Percentiles rank a stretch among this genome's conserved stretches.
phyloP scores from a whole-genome alignment of 1,140 invertebrate genomes.

The Macrosteles quadrilineatus region DNA sequence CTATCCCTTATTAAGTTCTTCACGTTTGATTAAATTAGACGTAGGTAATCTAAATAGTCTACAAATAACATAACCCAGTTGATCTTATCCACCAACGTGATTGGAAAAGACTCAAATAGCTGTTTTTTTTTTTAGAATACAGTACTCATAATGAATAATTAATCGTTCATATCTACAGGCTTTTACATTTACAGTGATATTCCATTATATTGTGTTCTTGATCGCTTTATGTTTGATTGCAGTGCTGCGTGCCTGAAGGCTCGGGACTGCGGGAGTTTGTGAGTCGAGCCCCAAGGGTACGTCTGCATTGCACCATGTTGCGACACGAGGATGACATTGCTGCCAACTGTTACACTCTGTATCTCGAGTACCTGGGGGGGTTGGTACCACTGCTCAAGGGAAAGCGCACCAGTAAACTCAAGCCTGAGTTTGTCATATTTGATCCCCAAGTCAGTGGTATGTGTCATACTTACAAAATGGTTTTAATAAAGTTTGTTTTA shows the following conservation, averaged over 20 bases:
- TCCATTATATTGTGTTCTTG: too few relatives aligned
- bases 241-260: conserved; percentile 93
- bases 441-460: conserved; percentile 84
- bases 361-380: conserved; percentile 95
- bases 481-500: too few relatives aligned
- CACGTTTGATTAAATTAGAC: too few relatives aligned
- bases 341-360: conserved; percentile 85
- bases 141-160: too few relatives aligned
- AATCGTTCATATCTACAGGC: too few relatives aligned
- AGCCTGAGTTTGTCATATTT: conserved; percentile 98
- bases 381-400: conserved; percentile 95
- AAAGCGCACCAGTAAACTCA: conserved; percentile 92
- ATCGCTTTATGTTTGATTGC: conserved; percentile 34
- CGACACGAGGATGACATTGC: conserved; percentile 78
- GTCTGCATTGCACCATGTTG: conserved; percentile 95
- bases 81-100: too few relatives aligned
- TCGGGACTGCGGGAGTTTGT: conserved; percentile 89
- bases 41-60: too few relatives aligned
- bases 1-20: too few relatives aligned
- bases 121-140: too few relatives aligned
- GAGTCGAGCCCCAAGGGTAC: conserved; percentile 82
- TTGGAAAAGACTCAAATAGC: too few relatives aligned
- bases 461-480: conserved; percentile 28
- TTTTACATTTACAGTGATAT: too few relatives aligned
- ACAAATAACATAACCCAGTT: too few relatives aligned